phyloP scores from a whole-genome alignment of 2,888 invertebrate genomes.

The Dimorphilus gyrociliatus region DNA sequence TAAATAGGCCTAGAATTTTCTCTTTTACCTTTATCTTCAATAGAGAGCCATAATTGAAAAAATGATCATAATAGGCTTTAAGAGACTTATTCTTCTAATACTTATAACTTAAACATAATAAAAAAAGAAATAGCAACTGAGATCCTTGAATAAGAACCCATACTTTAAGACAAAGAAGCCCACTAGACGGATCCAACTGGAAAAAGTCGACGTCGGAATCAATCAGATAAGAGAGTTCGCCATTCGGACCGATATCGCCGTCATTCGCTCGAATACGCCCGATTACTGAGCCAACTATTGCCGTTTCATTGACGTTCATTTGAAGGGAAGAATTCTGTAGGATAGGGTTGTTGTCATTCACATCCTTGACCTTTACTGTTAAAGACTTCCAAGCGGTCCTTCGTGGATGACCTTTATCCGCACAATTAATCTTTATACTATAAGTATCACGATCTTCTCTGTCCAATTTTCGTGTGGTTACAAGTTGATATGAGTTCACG shows the following conservation, averaged over 20 bases:
- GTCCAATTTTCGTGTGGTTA: constrained; percentile 73
- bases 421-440: constrained; percentile 55
- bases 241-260: constrained; percentile 7
- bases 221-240: constrained; percentile 5
- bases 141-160: too few species aligned
- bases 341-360: constrained; percentile 45
- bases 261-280: constrained; percentile 4
- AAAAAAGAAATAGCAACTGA: too few species aligned
- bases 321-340: constrained; percentile 44
- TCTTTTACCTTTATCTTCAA: too few species aligned
- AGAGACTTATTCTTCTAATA: too few species aligned
- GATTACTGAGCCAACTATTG: constrained; percentile 5
- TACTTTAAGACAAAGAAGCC: too few species aligned
- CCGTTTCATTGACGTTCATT: constrained; percentile 54
- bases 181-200: too few species aligned
- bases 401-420: constrained; percentile 7
- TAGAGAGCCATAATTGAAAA: too few species aligned
- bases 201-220: too few species aligned
- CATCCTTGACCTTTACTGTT: constrained; percentile 7
- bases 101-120: too few species aligned
- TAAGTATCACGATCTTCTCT: constrained; percentile 79
- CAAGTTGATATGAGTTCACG: too few species aligned
- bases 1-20: too few species aligned
- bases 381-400: constrained; percentile 5
- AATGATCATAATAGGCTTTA: too few species aligned